These are phyloP conservation scores for Cephus spinipes DNA, from an alignment of 2,888 invertebrate species.

Conservation along the genomic window DNA sequence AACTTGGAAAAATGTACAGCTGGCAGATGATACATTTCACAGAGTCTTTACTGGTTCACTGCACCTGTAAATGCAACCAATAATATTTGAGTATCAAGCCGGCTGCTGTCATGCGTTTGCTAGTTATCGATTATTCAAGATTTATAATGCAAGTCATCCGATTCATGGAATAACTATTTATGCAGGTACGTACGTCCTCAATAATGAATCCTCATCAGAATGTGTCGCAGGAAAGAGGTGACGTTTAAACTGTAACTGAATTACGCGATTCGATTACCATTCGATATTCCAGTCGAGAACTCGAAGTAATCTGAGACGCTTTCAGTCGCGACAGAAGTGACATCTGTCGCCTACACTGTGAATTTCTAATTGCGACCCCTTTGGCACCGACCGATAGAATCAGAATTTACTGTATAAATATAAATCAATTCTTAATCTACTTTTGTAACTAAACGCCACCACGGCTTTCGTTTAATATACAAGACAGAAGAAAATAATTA, in stretches of 20 bases:
- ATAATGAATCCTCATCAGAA: background rate
- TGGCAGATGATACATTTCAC: too few relatives aligned
- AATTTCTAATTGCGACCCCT: slow-evolving; percentile 24
- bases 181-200: background rate
- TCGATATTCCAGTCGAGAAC: slow-evolving; percentile 29
- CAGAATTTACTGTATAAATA: background rate
- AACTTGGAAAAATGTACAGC: too few relatives aligned
- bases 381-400: background rate
- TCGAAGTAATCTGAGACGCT: background rate
- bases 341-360: slow-evolving; percentile 19
- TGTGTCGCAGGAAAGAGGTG: background rate
- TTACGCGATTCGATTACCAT: slow-evolving; percentile 1
- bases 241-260: background rate
- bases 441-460: background rate
- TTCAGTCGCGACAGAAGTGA: slow-evolving; percentile 8
- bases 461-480: background rate
- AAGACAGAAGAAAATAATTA: background rate
- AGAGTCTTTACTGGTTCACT: too few relatives aligned
- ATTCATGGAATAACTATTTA: background rate
- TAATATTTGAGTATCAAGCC: background rate
- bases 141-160: background rate
- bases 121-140: background rate
- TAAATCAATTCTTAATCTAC: background rate
- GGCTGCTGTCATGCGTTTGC: background rate
- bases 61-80: too few relatives aligned